Percentiles rank a stretch among this genome's conserved stretches.
Evolutionary conservation across 2,113 vertebrate genomes (phyloP).

Genomic region (Donacobius atricapilla): DNA sequence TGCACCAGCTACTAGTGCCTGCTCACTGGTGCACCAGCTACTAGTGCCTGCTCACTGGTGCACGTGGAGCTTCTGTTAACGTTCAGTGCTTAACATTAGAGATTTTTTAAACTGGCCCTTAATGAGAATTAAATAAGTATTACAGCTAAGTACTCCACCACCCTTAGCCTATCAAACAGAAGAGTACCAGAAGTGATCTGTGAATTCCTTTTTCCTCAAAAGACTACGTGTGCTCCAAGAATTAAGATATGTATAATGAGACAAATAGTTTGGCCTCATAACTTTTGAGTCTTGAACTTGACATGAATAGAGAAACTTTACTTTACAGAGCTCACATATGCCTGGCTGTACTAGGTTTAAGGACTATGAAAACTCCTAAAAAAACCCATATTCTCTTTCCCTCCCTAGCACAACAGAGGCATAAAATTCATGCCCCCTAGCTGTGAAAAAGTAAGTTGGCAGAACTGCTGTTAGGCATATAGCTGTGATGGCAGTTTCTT

Average conservation of each 20-base stretch:
- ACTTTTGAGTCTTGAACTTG: background rate
- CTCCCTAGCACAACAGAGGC: background rate
- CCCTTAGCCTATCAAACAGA: background rate
- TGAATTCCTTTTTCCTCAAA: background rate
- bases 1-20: background rate
- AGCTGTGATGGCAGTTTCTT: background rate
- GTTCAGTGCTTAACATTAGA: background rate
- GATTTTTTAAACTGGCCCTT: background rate
- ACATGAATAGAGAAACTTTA: background rate
- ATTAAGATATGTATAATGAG: background rate
- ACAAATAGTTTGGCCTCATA: background rate
- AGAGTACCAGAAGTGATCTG: background rate
- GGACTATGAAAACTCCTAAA: background rate
- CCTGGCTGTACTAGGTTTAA: background rate
- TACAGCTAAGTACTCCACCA: background rate
- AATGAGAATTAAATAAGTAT: background rate
- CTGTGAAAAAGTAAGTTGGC: background rate
- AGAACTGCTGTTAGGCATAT: background rate
- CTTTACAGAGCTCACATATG: background rate
- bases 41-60: background rate
- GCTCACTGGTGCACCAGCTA: background rate
- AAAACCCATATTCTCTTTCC: background rate
- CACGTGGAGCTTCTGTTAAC: background rate
- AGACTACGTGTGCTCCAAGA: background rate
- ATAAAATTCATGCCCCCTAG: constrained; percentile 10